Evolutionary conservation across 2,888 invertebrate species (phyloP).

Genomic region (Cheilosia impressa): DNA sequence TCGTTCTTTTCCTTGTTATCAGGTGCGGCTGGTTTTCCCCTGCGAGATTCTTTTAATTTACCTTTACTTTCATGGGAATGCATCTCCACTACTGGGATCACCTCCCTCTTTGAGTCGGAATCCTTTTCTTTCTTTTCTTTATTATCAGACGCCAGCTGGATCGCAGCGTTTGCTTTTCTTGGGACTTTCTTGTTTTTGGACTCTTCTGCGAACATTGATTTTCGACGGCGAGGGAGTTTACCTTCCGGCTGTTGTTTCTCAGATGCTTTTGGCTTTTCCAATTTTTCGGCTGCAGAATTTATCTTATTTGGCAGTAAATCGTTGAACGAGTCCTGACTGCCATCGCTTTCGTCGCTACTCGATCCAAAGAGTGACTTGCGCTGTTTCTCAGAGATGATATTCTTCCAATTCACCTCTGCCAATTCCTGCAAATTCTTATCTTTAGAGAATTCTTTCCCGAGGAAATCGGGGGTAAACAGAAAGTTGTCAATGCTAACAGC

Average conservation of each 20-base stretch:
- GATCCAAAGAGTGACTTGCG: conserved; percentile 44
- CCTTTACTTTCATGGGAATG: too few species aligned
- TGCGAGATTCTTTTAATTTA: too few species aligned
- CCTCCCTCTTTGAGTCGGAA: background rate
- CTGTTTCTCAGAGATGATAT: conserved; percentile 23
- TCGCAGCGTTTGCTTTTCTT: background rate
- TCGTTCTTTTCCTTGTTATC: background rate
- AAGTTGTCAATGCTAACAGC: conserved; percentile 46
- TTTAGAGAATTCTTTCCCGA: conserved; percentile 43
- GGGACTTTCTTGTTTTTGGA: background rate
- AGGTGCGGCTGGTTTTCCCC: too few species aligned
- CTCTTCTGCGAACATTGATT: background rate
- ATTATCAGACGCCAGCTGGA: background rate
- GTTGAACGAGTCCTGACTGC: conserved; percentile 41
- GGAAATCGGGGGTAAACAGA: conserved; percentile 54
- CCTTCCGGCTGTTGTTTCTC: background rate
- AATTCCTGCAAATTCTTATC: conserved; percentile 28
- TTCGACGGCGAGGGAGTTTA: background rate
- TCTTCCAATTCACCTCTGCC: conserved; percentile 58
- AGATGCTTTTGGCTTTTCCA: background rate
- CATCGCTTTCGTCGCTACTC: conserved; percentile 32
- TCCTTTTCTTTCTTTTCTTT: background rate
- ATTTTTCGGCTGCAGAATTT: background rate
- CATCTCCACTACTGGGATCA: too few species aligned
- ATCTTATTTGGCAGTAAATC: conserved; percentile 27